Evolutionary conservation across 1,140 invertebrate genomes (phyloP), one percentile per base, ranked within the genome.

Genomic region (Sarcophaga bullata): DNA sequence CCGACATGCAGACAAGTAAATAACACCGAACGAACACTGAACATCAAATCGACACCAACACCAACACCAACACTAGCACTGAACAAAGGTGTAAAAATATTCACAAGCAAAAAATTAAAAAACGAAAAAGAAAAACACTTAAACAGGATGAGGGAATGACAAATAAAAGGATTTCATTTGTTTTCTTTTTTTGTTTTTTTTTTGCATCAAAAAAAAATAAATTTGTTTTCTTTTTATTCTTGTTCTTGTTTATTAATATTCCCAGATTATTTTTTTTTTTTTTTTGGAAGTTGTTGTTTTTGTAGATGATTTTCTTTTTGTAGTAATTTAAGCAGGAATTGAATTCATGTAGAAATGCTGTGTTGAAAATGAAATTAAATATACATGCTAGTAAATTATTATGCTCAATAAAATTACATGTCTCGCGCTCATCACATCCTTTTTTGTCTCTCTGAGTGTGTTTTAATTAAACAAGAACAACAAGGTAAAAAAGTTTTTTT

Each of bases 1-100:
- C 62, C 62, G 17, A 68, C 62, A 68, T 68, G 62, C 62, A 68
- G 62, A 68, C 62, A 68, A 68, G 62, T 68, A 68, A 68, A 68
- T 68, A 68, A 68, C 62, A 68, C 10, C 50, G 25, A 37, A 37
- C 25, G 25, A 37, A 37, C 25, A 37, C 25, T 37, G 25, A 37
- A 37, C 25, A 37, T 4, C n/a, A n/a, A n/a, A n/a, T n/a, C n/a
- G n/a, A n/a, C n/a, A n/a, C n/a, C n/a, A n/a, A n/a, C n/a, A n/a
- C n/a, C n/a, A n/a, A n/a, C n/a, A n/a, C n/a, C n/a, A n/a, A n/a
- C n/a, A n/a, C 25, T 37, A 37, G 1, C 25, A 37, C 25, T 4
- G 25, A 52, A 19, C 62, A 68, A 68, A 68, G 62, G 62, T 68
- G 62, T 68, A 68, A 68, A 68, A n/a, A n/a, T n/a, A n/a, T n/a